Conservation (phyloP, 2,888 invertebrate genomes). For the Cheilosia urbana region DNA sequence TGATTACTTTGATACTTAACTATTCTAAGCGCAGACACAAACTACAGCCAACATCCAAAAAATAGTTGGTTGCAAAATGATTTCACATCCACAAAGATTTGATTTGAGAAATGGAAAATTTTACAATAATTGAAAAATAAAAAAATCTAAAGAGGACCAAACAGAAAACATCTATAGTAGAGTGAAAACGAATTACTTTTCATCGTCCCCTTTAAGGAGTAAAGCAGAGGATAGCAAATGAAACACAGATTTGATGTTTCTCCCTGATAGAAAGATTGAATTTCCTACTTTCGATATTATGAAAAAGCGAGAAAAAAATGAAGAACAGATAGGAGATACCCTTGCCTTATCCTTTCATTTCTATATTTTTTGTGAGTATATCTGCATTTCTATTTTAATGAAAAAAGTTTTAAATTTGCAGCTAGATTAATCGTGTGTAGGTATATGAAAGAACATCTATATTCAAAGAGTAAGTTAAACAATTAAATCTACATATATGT, state of each 20-base stretch:
- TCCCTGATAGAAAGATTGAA: conserved; percentile 43
- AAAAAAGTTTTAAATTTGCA: conserved; percentile 22
- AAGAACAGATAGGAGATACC: neutral
- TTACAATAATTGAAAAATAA: neutral
- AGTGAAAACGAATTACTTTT: conserved; percentile 30
- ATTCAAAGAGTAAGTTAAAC: conserved; percentile 30
- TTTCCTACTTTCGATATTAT: conserved; percentile 21
- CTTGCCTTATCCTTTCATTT: neutral
- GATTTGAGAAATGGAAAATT: conserved; percentile 8
- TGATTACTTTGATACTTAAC: conserved; percentile 20
- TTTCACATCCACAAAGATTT: conserved; percentile 17
- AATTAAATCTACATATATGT: conserved; percentile 16
- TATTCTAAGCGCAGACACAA: conserved; percentile 1
- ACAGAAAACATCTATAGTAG: conserved; percentile 13
- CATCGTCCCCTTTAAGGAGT: conserved; percentile 18
- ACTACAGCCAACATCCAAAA: conserved; percentile 7
- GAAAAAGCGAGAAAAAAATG: conserved; percentile 11
- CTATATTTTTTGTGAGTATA: neutral
- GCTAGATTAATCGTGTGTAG: conserved; percentile 25
- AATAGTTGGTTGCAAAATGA: neutral
- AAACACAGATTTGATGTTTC: conserved; percentile 43
- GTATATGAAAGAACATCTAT: conserved; percentile 26
- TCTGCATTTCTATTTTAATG: conserved; percentile 7
- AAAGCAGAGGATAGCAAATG: neutral
- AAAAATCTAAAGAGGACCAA: conserved; percentile 5